Percentiles rank a stretch among this genome's conserved stretches.
These are phyloP conservation scores for Turritopsis rubra DNA, from an alignment of 30 jellyfish, hydroid and myxozoan genomes.

Conservation along the genomic window DNA sequence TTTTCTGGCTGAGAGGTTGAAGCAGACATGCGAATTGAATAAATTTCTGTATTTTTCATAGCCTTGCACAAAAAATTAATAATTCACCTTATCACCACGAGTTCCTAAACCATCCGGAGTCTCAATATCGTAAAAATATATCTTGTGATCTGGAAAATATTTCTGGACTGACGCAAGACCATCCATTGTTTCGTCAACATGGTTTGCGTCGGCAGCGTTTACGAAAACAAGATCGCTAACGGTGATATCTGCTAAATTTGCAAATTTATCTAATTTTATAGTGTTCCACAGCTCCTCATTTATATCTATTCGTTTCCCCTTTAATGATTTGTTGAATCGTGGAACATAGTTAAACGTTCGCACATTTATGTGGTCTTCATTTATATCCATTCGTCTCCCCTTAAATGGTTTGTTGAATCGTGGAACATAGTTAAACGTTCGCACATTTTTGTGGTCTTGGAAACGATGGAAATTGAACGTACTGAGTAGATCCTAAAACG, in stretches of 20 bases:
- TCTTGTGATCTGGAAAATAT: neutral
- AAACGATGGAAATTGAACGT: too few relatives aligned
- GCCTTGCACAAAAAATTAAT: too few relatives aligned
- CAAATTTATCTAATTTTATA: neutral
- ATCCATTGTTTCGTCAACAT: neutral
- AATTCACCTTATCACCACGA: neutral
- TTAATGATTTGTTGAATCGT: neutral
- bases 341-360: neutral
- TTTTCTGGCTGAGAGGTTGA: too few relatives aligned
- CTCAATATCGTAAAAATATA: neutral
- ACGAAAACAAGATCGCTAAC: neutral
- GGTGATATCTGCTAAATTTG: neutral
- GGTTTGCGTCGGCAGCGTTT: neutral
- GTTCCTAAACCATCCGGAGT: neutral
- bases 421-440: neutral
- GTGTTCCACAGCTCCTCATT: neutral
- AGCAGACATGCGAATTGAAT: too few relatives aligned
- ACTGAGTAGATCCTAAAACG: too few relatives aligned
- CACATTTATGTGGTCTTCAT: too few relatives aligned
- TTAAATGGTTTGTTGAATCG: neutral
- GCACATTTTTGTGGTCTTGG: too few relatives aligned
- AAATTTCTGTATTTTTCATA: too few relatives aligned
- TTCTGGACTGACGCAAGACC: neutral
- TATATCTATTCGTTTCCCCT: neutral
- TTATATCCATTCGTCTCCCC: neutral